Percentiles rank a stretch among this genome's conserved stretches.
These are phyloP conservation scores for Meriones unguiculatus DNA, from an alignment of 2,113 vertebrate species.

Conservation along the genomic window DNA sequence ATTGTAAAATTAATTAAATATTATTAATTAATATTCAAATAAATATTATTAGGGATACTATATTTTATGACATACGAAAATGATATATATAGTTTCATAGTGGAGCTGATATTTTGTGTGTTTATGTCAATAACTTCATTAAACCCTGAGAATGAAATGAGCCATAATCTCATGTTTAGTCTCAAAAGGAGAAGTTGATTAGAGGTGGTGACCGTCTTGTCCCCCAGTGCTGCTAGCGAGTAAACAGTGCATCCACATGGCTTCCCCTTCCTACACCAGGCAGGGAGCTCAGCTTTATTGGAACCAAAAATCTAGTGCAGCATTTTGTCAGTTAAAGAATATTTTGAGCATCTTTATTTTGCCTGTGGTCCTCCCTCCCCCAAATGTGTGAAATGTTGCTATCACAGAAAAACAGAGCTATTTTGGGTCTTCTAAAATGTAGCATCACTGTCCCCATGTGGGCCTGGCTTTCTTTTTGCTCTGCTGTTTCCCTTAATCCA, in stretches of 20 bases:
- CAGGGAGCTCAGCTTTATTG: neutral
- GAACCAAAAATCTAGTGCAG: neutral
- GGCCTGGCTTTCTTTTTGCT: neutral
- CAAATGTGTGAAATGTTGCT: conserved; percentile 46
- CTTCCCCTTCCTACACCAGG: neutral
- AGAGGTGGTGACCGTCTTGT: neutral
- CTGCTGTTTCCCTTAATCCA: conserved; percentile 37
- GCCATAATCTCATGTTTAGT: neutral
- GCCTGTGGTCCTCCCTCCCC: neutral
- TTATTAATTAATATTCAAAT: conserved; percentile 56
- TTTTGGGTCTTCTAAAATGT: conserved; percentile 35
- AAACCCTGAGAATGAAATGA: neutral
- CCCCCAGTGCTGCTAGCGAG: neutral
- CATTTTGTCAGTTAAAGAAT: conserved; percentile 45
- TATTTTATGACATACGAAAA: neutral
- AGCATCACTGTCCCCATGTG: neutral
- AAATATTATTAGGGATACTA: conserved; percentile 34
- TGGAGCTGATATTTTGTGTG: neutral
- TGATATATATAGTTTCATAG: conserved; percentile 42
- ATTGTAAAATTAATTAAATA: conserved; percentile 68
- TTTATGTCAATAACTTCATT: conserved; percentile 33
- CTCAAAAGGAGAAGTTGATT: neutral
- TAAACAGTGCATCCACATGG: accelerated
- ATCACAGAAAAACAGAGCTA: conserved; percentile 59
- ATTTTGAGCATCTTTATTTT: conserved; percentile 56